Evolutionary conservation across 2,113 vertebrate genomes (phyloP).

Genomic region (Daboia siamensis): DNA sequence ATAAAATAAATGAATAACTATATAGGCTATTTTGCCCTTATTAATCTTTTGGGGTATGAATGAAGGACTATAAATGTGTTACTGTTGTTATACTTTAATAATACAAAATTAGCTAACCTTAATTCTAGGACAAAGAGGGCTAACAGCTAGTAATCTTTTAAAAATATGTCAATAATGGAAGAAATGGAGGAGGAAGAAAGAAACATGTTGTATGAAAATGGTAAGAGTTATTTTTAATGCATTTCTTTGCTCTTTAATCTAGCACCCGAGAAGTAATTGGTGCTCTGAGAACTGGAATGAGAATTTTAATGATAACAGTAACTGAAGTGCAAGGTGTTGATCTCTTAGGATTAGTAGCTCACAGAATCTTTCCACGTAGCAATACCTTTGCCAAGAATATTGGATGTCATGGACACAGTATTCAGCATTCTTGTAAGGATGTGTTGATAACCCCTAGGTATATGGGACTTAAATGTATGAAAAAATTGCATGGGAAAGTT

Average conservation of each 20-base stretch:
- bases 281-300: constrained; percentile 5
- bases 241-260: background rate
- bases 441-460: constrained; percentile 3
- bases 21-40: background rate
- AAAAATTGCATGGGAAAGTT: background rate
- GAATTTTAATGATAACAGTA: constrained; percentile 1
- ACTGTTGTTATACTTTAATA: background rate
- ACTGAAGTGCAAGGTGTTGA: constrained; percentile 14
- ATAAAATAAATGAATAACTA: background rate
- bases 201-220: background rate
- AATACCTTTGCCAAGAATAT: background rate
- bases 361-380: background rate
- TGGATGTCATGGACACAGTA: constrained; percentile 25
- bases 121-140: background rate
- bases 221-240: constrained; percentile 2
- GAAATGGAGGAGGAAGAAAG: background rate
- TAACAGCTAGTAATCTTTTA: background rate
- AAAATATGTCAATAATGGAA: background rate
- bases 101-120: background rate
- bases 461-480: background rate
- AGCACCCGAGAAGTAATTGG: background rate
- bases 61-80: background rate
- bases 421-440: constrained; percentile 20
- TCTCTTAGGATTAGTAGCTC: constrained; percentile 12
- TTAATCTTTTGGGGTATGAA: background rate